Base-by-base conservation (phyloP, 2,888 invertebrate species). In the Oxystoma pomonae region DNA sequence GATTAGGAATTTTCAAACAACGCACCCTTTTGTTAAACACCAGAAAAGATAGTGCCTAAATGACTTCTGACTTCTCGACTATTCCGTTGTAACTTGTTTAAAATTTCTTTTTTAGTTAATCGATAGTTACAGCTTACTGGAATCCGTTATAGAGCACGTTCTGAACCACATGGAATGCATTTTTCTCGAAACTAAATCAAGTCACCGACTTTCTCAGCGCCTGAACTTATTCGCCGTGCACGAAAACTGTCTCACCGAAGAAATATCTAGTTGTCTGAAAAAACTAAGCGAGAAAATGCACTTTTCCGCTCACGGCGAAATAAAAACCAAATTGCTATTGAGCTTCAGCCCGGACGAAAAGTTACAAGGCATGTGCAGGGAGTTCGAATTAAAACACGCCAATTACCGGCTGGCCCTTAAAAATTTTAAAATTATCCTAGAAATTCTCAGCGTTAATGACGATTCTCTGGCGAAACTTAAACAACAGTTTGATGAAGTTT, bases 391-490 rank as follows among this genome's bases (percentile, higher is more conserved):
- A 50, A 67, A 69, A 18, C 70, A 71, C 49, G 67, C 65, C 62
- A 75, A 79, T 65, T 78, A 73, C 65, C 72, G 74, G 53, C 71
- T 76, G 61, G 79, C 77, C 0, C 66, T 76, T 22, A 74, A 76
- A 61, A 79, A 79, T 68, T 77, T 78, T 65, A 76, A 76, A 66
- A 72, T 77, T 58, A 74, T 78, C 22, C 64, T 79, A 53, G 76
- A 78, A 69, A 74, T 75, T 55, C 72, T 77, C 65, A 75, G 74
- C 66, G 70, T 77, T 52, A 72, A 71, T 58, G 66, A 70, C 20
- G 67, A 67, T 20, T 76, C 77, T 20, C 62, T 79, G 62, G 69
- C 70, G 17, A 76, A 75, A 66, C 67, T 78, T 22, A 72, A 74
- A 64, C 70, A 71, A 58, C 79, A 79, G 64, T 77, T 77, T 65